Conservation (phyloP, 1,140 invertebrate genomes). For the Drosophila sturtevanti region DNA sequence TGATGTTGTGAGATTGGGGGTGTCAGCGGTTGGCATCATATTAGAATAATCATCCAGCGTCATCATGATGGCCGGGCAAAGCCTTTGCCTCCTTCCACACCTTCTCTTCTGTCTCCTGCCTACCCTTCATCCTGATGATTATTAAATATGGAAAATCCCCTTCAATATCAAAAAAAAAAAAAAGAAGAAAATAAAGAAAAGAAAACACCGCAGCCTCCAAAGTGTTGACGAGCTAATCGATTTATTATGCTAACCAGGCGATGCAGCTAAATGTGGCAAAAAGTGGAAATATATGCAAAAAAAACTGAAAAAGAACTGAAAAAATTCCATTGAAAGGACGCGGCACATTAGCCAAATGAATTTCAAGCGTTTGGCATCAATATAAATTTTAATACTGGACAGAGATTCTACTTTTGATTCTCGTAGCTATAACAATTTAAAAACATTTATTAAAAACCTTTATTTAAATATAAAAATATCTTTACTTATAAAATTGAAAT, state of each 20-base stretch:
- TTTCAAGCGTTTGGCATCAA: slow-evolving; percentile 40
- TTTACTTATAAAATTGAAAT: no score
- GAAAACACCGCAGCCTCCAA: slow-evolving; percentile 7
- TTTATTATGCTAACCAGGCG: slow-evolving; percentile 80
- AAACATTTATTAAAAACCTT: no score
- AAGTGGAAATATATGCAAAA: slow-evolving; percentile 18
- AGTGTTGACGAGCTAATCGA: slow-evolving; percentile 65
- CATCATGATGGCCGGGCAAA: slow-evolving; percentile 43
- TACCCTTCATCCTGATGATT: slow-evolving; percentile 60
- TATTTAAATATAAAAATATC: no score
- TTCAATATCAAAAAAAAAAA: slow-evolving; percentile 28
- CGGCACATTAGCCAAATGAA: slow-evolving; percentile 61
- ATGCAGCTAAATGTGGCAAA: slow-evolving; percentile 68
- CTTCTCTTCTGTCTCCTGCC: neutral
- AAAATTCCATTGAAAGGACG: neutral
- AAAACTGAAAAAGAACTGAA: no score
- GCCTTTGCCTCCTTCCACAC: neutral
- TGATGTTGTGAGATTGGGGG: neutral
- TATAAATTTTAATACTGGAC: neutral
- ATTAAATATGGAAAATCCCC: slow-evolving; percentile 76
- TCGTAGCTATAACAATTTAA: slow-evolving; percentile 27
- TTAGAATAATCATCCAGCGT: slow-evolving; percentile 77
- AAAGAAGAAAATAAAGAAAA: slow-evolving; percentile 8
- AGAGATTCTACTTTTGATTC: slow-evolving; percentile 2
- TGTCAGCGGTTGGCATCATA: slow-evolving; percentile 28